Evolutionary conservation across 1,140 invertebrate species (phyloP), one percentile per base, ranked within the genome.

Genomic region (Bombus confusus): DNA sequence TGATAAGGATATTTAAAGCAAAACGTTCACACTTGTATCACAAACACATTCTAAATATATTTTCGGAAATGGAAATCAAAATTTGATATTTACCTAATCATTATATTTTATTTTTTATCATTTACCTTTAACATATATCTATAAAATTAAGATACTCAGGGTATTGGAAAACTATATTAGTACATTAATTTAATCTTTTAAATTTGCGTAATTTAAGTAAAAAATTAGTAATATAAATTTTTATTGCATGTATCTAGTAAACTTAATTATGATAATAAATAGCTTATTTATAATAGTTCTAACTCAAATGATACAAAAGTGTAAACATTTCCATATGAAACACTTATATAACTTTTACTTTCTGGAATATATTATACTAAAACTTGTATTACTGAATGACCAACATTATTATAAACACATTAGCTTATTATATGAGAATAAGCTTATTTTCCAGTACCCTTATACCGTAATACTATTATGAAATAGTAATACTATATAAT

Each of bases 1-100:
- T 68, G 28, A 72, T 9, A 25, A 59, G 15, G 59, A 18, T 83
- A 87, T 74, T 43, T 69, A 22, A 28, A 84, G 12, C 57, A 69
- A 41, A 84, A 79, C 13, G 31, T 88, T 83, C 66, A 39, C 37
- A 66, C 28, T 83, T 78, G 15, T 66, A 43, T 47, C 74, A 74
- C 62, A 31, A 76, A 73, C 39, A 87, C 13, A 77, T 85, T 52
- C 28, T 62, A 43, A 18, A 72, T 76, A 69, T 22, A 37, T 68
- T 75, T 73, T 80, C 18, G 12, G 31, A 64, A 47, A 25, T 31
- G 37, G 10, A 69, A 80, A 76, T 28, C 10, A 31, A 37, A 66
- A 66, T 37, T 52, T 15, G 3, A 83, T 52, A 77, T 83, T 76
- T 25, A 37, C 8, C 6, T 15, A 52, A 68, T 47, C 5, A 2